These are phyloP conservation scores for Torymus texanus DNA, from an alignment of 2,888 invertebrate genomes.

Conservation along the genomic window DNA sequence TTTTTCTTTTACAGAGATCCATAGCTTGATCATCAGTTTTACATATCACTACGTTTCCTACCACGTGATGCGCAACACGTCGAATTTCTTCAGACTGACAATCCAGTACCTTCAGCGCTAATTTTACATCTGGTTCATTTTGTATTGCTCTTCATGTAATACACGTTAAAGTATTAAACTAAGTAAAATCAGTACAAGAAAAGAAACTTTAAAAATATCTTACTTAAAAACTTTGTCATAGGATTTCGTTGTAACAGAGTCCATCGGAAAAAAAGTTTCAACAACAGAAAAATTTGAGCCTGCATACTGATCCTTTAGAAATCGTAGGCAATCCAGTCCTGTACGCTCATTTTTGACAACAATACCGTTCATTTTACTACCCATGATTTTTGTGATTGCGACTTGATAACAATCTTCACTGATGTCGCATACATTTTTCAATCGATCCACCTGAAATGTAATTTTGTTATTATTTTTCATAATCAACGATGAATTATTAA, in stretches of 20 bases:
- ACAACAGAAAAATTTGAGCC: constrained; percentile 78
- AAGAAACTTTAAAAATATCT: background rate
- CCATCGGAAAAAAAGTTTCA: constrained; percentile 96
- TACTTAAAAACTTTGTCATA: constrained; percentile 24
- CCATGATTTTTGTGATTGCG: constrained; percentile 95
- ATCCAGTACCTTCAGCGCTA: constrained; percentile 19
- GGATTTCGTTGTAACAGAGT: constrained; percentile 91
- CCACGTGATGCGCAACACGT: background rate
- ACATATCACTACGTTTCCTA: constrained; percentile 50
- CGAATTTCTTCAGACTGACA: constrained; percentile 2
- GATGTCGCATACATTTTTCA: constrained; percentile 37
- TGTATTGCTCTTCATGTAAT: constrained; percentile 22
- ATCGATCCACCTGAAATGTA: constrained; percentile 33
- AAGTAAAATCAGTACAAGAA: background rate
- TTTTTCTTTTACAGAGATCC: constrained; percentile 1
- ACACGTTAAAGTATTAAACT: background rate
- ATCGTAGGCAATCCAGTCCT: constrained; percentile 92
- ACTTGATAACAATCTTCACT: constrained; percentile 83
- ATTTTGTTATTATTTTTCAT: background rate
- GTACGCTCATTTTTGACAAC: constrained; percentile 96
- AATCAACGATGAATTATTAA: no score
- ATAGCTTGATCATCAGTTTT: constrained; percentile 41
- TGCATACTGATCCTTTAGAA: constrained; percentile 93
- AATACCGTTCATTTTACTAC: constrained; percentile 98
- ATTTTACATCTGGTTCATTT: background rate